Evolutionary conservation across 2,888 invertebrate species (phyloP).

Genomic region (Troides helena): DNA sequence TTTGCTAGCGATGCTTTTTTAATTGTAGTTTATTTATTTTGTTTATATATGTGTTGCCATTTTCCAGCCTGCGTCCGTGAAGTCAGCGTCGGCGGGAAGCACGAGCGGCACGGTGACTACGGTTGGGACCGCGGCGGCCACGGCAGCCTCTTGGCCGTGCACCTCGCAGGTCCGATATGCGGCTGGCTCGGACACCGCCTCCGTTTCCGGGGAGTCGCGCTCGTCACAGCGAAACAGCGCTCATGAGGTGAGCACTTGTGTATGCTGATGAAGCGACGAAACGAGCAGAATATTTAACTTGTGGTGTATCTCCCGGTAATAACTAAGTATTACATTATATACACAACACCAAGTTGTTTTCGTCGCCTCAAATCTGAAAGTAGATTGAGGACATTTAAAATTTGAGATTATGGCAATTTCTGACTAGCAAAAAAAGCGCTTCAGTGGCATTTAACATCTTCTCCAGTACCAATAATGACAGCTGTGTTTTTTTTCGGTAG

Average conservation of each 20-base stretch:
- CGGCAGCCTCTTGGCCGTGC: slow-evolving; percentile 50
- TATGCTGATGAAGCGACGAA: neutral
- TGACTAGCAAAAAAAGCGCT: too few species aligned
- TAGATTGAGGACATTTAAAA: too few species aligned
- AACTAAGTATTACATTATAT: too few species aligned
- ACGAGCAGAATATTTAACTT: too few species aligned
- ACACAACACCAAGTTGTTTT: too few species aligned
- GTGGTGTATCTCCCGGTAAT: too few species aligned
- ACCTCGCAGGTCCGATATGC: slow-evolving; percentile 43
- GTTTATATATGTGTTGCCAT: neutral
- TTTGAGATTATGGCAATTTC: too few species aligned
- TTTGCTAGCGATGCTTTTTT: too few species aligned
- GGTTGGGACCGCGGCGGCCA: slow-evolving; percentile 41
- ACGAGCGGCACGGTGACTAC: slow-evolving; percentile 61
- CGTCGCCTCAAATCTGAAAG: too few species aligned
- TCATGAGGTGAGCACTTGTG: slow-evolving; percentile 43
- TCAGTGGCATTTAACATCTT: too few species aligned
- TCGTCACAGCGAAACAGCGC: slow-evolving; percentile 70
- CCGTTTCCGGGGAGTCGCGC: slow-evolving; percentile 84
- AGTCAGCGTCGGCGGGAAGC: slow-evolving; percentile 62
- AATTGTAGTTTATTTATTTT: neutral
- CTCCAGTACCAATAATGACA: neutral
- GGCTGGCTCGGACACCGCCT: slow-evolving; percentile 77
- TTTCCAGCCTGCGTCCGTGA: slow-evolving; percentile 59
- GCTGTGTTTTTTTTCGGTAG: slow-evolving; percentile 19